Evolutionary conservation across 2,888 invertebrate genomes (phyloP), one percentile per base, ranked within the genome.

Genomic region (Torymus tubicola): DNA sequence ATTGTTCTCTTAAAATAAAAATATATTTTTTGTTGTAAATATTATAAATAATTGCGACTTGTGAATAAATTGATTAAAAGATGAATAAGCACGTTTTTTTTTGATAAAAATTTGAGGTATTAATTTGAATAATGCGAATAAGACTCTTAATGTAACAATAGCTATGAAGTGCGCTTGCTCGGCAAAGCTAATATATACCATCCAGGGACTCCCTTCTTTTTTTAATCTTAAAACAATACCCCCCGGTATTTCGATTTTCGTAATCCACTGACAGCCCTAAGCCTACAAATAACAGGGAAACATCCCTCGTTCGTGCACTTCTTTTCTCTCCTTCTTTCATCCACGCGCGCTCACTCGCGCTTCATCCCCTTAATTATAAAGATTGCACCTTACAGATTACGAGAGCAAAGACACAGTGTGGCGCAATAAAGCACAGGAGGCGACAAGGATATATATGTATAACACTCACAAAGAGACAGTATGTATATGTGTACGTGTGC

Each of bases 351-450:
- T 31, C 31, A 4, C 31, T 31, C 42, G 13, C 18, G 71, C 31
- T 63, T 68, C 57, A 60, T 81, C 72, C 68, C 80, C 68, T 81
- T 67, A 81, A 77, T 81, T 81, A 81, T 77, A 68, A 77, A 68
- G 68, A 76, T 77, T 68, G 76, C 72, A 72, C 68, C 52, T 77
- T 67, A 55, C 58, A 72, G 72, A 77, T 77, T 76, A 57, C 21
- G 69, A 21, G 64, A 42, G 58, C 61, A 13, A 71, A 71, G 52
- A 64, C 8, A 21, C 63, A 72, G 60, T 50, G 18, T 13, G 50
- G 42, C 16, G 55, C 58, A 72, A 72, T 60, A 72, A 72, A 60
- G 60, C 14, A 4, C 50, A 61, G 50, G 4, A 21, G 57, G 14
- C 31, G 2, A 18, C 50, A 57, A 58, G 18, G 1, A 31, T 21